Percentiles rank a stretch among this genome's conserved stretches.
Evolutionary conservation across 2,113 vertebrate species (phyloP).

Genomic region (Pteropus alecto): DNA sequence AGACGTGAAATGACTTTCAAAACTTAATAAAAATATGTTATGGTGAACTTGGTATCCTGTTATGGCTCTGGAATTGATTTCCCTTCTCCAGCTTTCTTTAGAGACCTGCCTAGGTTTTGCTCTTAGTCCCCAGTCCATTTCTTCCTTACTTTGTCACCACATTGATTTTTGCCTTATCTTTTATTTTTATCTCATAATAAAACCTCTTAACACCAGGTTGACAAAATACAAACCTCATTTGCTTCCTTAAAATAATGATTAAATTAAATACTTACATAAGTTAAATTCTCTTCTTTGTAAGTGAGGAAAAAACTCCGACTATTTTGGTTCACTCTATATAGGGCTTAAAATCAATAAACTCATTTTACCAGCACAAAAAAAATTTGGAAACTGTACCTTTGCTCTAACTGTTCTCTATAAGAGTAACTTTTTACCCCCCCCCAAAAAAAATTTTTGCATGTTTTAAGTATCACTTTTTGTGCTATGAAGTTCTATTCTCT

Average conservation of each 20-base stretch:
- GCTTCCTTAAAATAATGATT: neutral
- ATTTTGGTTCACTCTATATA: neutral
- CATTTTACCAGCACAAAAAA: neutral
- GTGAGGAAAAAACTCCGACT: neutral
- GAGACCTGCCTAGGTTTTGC: neutral
- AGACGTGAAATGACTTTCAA: neutral
- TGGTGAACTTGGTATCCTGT: neutral
- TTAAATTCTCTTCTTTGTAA: neutral
- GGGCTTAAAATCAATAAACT: neutral
- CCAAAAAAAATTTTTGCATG: neutral
- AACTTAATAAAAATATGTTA: neutral
- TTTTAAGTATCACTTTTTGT: neutral
- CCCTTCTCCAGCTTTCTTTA: neutral
- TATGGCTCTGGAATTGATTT: neutral
- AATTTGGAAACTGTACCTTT: neutral
- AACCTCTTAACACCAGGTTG: neutral
- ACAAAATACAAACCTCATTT: neutral
- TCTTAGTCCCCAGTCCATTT: too few species aligned
- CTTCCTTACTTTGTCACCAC: neutral
- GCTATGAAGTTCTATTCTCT: neutral
- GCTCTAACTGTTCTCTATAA: neutral
- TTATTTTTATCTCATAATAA: neutral
- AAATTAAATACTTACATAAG: neutral
- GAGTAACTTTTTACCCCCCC: neutral
- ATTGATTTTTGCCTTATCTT: neutral